Evolutionary conservation across 2,888 invertebrate genomes (phyloP), one percentile per base, ranked within the genome.

Genomic region (Acheta domesticus): DNA sequence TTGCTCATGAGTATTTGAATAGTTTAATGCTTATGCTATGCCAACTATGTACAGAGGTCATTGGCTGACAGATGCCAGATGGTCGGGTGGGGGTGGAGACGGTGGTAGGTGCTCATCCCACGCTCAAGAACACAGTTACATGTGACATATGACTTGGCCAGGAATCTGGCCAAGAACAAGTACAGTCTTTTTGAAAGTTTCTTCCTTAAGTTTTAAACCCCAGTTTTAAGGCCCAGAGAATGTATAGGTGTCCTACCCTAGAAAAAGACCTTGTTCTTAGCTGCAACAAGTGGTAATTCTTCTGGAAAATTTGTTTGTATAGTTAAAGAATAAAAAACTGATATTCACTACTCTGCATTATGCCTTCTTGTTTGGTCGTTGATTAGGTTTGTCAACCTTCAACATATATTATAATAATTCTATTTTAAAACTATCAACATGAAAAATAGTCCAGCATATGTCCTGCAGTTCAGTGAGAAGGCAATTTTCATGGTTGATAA

Each of bases 21-120:
- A 36, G 36, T 76, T 48, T 79, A 79, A 78, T 78, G 76, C 20
- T 80, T 82, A 81, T 77, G 73, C 79, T 80, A 78, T 80, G 80
- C 75, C 80, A 81, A 78, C 81, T 82, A 82, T 82, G 75, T 81
- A 82, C 82, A 82, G 79, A 79, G 50, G 74, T 73, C 21, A 19
- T 76, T 78, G 49, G 75, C 49, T 78, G 62, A 79, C 50, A 76
- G 62, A 20, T 48, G 50, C 23, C 14, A 79, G 62, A 79, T 74
- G 62, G 48, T 78, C 49, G 49, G 49, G 23, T 49, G 50, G 62
- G 20, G 50, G 79, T 80, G 81, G 80, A 81, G 81, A 79, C 78
- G 82, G 82, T 81, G 79, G 80, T 77, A 36, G 36, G 79, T 82
- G 80, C 82, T 81, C 80, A 81, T 82, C 81, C 77, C 79, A 79